phyloP scores from a whole-genome alignment of 2,797 vertebrate genomes.

The Cercopithecus hamlyni region DNA sequence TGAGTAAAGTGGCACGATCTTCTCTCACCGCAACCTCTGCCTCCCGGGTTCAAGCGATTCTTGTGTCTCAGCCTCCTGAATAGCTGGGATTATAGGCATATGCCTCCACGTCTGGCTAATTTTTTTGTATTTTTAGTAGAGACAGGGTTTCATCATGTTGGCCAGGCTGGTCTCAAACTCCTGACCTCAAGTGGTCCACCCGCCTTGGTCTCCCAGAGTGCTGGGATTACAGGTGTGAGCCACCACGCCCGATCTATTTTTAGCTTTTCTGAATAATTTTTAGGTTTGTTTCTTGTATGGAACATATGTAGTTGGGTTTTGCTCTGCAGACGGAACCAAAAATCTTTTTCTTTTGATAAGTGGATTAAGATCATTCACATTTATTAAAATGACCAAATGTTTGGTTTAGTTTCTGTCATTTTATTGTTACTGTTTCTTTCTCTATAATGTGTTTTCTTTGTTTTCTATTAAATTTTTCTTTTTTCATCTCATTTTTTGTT shows the following conservation, averaged over 20 bases:
- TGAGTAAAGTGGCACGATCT: background rate
- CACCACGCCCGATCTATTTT: fast-evolving
- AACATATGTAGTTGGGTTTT: background rate
- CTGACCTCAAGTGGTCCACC: background rate
- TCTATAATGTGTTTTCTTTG: background rate
- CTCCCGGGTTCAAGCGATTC: background rate
- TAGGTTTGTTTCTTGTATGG: background rate
- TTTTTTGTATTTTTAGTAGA: background rate
- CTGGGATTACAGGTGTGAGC: background rate
- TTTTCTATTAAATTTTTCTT: background rate
- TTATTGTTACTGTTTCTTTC: background rate
- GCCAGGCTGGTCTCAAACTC: background rate
- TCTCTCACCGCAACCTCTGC: background rate
- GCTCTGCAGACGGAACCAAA: background rate
- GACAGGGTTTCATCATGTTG: background rate
- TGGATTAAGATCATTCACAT: background rate
- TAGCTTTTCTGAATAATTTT: background rate
- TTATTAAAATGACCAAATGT: background rate
- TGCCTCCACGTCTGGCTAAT: background rate
- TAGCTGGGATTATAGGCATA: background rate
- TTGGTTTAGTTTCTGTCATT: background rate
- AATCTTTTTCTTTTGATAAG: background rate
- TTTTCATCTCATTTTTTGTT: background rate
- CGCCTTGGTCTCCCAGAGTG: background rate
- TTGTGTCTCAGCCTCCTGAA: background rate